Conservation (phyloP, 1,140 invertebrate species). For the Cyclargus thomasi region DNA sequence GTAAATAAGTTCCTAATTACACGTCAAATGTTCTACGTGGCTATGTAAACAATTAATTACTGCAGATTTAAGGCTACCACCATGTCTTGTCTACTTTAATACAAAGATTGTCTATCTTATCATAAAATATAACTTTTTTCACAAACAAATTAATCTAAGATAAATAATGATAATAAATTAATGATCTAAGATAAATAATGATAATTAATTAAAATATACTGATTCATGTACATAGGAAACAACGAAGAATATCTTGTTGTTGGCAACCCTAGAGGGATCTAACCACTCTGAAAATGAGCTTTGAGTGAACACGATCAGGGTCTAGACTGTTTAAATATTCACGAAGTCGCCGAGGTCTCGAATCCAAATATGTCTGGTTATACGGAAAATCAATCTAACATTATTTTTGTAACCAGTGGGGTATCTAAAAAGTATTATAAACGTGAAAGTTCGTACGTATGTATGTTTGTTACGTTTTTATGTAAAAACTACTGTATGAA, state of each 20-base stretch:
- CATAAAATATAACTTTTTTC: no score
- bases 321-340: conserved; percentile 10
- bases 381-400: conserved; percentile 1
- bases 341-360: not conserved
- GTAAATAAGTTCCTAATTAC: not conserved
- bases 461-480: no score
- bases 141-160: no score
- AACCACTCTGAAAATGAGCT: conserved; percentile 2
- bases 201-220: no score
- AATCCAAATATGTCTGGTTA: not conserved
- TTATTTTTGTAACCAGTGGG: not conserved
- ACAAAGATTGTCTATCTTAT: no score
- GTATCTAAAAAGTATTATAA: not conserved
- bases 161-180: no score
- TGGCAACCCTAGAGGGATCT: not conserved
- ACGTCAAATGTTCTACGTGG: not conserved
- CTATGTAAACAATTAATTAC: not conserved
- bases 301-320: not conserved
- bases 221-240: not conserved
- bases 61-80: not conserved
- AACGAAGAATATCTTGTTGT: not conserved
- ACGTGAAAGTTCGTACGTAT: no score
- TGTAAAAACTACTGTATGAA: no score
- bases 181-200: no score
- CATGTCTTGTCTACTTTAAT: not conserved